Percentiles rank a stretch among this genome's conserved stretches.
phyloP scores from a whole-genome alignment of 2,888 invertebrate genomes.

The Macropis europaea region DNA sequence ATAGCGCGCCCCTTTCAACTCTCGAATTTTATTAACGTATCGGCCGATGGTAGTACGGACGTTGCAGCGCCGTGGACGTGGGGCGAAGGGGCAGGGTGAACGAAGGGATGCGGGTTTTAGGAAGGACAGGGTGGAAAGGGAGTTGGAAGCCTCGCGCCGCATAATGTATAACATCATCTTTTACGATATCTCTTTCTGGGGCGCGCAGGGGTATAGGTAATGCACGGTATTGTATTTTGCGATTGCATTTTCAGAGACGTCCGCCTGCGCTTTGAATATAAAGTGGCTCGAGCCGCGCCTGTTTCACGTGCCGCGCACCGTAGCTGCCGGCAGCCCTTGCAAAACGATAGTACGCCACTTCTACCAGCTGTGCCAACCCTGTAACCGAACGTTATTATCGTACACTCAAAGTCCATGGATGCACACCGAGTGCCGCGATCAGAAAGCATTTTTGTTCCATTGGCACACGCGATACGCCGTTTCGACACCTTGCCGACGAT shows the following conservation, averaged over 20 bases:
- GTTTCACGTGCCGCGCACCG: constrained; percentile 58
- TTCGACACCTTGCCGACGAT: constrained; percentile 16
- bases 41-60: constrained; percentile 63
- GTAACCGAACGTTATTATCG: constrained; percentile 65
- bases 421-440: constrained; percentile 58
- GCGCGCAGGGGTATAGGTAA: constrained; percentile 72
- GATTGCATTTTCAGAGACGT: constrained; percentile 79
- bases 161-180: constrained; percentile 78
- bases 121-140: constrained; percentile 38
- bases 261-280: constrained; percentile 78
- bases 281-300: constrained; percentile 67
- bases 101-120: constrained; percentile 18
- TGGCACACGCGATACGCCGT: not conserved
- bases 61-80: constrained; percentile 38
- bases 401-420: constrained; percentile 55
- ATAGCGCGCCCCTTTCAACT: constrained; percentile 68
- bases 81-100: not conserved
- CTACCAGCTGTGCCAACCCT: constrained; percentile 61
- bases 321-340: constrained; percentile 43
- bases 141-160: constrained; percentile 69
- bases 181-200: constrained; percentile 75
- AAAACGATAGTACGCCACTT: constrained; percentile 52
- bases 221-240: constrained; percentile 78
- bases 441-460: constrained; percentile 54
- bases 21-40: constrained; percentile 77